Conservation (phyloP, 2,113 vertebrate species). For the Toxotes chatareus region DNA sequence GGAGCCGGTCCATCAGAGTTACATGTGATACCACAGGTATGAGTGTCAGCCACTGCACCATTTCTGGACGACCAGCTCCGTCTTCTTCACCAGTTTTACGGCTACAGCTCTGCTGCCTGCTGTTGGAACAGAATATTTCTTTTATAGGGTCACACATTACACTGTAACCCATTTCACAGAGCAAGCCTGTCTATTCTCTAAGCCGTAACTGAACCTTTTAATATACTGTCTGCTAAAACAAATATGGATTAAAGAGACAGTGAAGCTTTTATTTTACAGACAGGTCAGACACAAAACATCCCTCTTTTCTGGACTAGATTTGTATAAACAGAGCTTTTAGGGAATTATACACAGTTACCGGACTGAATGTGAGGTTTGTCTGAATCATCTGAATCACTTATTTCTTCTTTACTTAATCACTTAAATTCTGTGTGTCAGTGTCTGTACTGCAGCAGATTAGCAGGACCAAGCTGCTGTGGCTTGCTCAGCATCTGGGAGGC, state of each 20-base stretch:
- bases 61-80: conserved; percentile 6
- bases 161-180: conserved; percentile 14
- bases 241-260: conserved; percentile 45
- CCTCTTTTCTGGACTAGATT: neutral
- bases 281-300: conserved; percentile 13
- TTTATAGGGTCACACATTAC: conserved; percentile 19
- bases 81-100: neutral
- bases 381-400: conserved; percentile 2
- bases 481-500: conserved; percentile 50
- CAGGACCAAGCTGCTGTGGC: neutral
- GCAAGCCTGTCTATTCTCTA: neutral
- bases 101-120: neutral
- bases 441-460: conserved; percentile 49
- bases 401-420: neutral
- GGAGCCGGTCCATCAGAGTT: too few species aligned
- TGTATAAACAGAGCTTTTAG: neutral
- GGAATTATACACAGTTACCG: neutral
- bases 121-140: conserved; percentile 2
- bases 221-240: conserved; percentile 39
- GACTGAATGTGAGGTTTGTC: neutral
- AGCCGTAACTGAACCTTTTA: conserved; percentile 41
- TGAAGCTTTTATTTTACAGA: conserved; percentile 4
- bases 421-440: neutral
- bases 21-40: too few species aligned
- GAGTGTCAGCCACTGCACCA: neutral